A percentile compares a stretch with the other conserved stretches of the same genome.
These are phyloP conservation scores for Sylvilagus floridanus DNA, from an alignment of 2,797 vertebrate species.

Conservation along the genomic window DNA sequence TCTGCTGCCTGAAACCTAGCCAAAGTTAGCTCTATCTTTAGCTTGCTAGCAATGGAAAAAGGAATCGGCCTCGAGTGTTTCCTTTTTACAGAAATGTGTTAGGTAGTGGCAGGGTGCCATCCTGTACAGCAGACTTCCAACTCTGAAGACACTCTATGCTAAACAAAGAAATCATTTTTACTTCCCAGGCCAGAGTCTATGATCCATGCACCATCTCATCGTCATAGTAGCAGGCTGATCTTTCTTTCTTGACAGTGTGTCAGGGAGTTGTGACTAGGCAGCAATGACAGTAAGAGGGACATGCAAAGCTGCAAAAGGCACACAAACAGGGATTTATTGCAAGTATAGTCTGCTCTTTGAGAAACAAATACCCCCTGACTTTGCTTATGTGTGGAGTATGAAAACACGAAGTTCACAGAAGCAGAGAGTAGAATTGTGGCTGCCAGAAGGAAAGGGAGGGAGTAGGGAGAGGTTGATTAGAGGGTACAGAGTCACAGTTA, in stretches of 20 bases:
- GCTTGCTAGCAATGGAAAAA: background rate
- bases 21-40: background rate
- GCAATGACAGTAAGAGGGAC: background rate
- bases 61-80: rapidly evolving
- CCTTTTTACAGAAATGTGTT: too few species aligned
- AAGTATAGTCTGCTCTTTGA: background rate
- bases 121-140: background rate
- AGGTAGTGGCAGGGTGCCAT: background rate
- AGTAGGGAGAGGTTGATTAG: too few species aligned
- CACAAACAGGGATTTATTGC: background rate
- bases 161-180: background rate
- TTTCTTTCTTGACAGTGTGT: background rate
- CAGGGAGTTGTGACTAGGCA: background rate
- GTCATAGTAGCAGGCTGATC: background rate
- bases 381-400: too few species aligned
- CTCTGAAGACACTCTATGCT: background rate
- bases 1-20: background rate
- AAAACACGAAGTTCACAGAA: background rate
- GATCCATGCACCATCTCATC: background rate
- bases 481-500: too few species aligned
- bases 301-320: background rate
- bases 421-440: background rate
- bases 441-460: background rate
- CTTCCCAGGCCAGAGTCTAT: background rate
- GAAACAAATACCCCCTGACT: background rate